Evolutionary conservation across 1,140 invertebrate genomes (phyloP), one percentile per base, ranked within the genome.

Genomic region (Euwallacea similis): DNA sequence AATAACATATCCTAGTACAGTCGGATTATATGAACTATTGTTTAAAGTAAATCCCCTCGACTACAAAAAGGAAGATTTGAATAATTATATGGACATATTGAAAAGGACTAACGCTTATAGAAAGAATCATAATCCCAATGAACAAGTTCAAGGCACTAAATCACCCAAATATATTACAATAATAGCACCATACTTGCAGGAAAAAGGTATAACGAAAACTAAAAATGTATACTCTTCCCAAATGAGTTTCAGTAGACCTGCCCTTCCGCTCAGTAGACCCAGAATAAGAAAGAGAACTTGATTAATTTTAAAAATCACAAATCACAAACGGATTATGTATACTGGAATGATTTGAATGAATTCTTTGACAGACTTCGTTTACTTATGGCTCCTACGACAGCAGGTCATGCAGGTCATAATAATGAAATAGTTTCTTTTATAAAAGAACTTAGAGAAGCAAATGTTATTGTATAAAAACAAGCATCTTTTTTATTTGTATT

Each of bases 371-470:
- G 79, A 68, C 66, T 83, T 7, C 63, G 76, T 43, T 58, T 83
- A 42, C 50, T 83, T 4, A 58, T 80, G 13, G 76, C 79, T 15
- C 81, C 79, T 11, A 73, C 78, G 61, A 56, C 54, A 9, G 80
- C 79, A 50, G 81, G 80, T 7, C 78, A 82, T 68, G 76, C 58
- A 7, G 77, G 72, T 63, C 73, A 80, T 66, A 66, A 77, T 44
- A 82, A 81, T 75, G 80, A 83, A 79, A 83, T 83, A 61, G 64
- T 78, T 13, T 79, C 78, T 15, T 83, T 82, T 41, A 71, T 82
- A 11, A 78, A 83, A 72, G 81, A 75, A 65, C 16, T 75, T n/a
- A 74, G 50, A 61, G 72, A 75, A 61, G 66, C 66, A 42, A 7
- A 60, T 13, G 58, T 73, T 46, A 73, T 75, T 62, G 16, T 13